Conservation (phyloP, 1,140 invertebrate species). For the Macrobrachium rosenbergii region DNA sequence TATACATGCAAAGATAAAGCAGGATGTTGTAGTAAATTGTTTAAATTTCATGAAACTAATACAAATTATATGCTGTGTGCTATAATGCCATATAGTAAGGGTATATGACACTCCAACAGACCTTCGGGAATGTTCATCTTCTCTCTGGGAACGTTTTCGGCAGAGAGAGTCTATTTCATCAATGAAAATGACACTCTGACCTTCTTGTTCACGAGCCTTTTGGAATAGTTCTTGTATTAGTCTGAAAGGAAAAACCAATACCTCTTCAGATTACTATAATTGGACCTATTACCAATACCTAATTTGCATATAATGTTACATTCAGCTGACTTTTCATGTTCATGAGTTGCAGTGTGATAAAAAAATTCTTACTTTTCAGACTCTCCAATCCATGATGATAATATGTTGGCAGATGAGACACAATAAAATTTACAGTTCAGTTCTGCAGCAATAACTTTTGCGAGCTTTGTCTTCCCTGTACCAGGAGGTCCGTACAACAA, state of each 20-base stretch:
- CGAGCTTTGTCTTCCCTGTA: constrained; percentile 65
- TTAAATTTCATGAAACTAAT: no score
- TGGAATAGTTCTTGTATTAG: constrained; percentile 72
- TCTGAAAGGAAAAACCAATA: constrained; percentile 67
- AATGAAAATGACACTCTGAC: constrained; percentile 74
- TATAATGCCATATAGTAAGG: background rate
- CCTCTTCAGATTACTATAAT: background rate
- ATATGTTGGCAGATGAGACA: constrained; percentile 74
- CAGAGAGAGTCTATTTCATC: constrained; percentile 77
- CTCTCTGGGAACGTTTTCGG: constrained; percentile 71
- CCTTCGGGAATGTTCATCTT: constrained; percentile 73
- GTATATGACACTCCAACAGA: constrained; percentile 33
- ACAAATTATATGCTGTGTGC: background rate
- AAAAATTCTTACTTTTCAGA: constrained; percentile 74
- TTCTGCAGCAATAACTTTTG: constrained; percentile 65
- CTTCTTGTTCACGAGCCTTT: constrained; percentile 68
- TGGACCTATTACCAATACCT: background rate
- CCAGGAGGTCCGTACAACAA: constrained; percentile 66
- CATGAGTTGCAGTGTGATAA: background rate
- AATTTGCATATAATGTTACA: background rate
- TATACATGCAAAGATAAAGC: no score
- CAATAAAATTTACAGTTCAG: constrained; percentile 72
- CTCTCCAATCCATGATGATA: constrained; percentile 75
- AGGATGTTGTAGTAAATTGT: no score
- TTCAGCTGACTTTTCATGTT: background rate